These are phyloP conservation scores for Cryptotis parvus DNA, from an alignment of 2,113 vertebrate species.

Conservation along the genomic window DNA sequence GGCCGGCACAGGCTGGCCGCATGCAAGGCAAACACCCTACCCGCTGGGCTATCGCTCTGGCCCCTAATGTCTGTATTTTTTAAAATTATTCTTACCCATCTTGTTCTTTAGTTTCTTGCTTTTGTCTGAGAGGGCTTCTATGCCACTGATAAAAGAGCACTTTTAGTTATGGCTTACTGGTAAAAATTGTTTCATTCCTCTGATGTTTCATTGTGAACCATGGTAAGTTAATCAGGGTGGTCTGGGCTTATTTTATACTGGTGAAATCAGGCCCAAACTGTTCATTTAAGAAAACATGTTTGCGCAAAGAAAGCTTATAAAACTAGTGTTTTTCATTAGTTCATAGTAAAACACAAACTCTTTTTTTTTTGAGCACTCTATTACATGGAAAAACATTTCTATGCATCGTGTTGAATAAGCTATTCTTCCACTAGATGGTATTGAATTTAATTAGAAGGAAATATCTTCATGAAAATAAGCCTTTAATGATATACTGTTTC, in stretches of 20 bases:
- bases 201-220: constrained; percentile 19
- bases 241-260: constrained; percentile 38
- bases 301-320: constrained; percentile 61
- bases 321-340: constrained; percentile 52
- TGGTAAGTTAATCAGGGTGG: constrained; percentile 52
- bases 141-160: not conserved
- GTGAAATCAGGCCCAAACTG: constrained; percentile 47
- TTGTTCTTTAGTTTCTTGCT: not conserved
- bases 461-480: constrained; percentile 70
- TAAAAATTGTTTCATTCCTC: constrained; percentile 12
- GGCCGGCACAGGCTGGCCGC: too few relatives aligned
- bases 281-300: constrained; percentile 42
- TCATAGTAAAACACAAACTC: constrained; percentile 60
- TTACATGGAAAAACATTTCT: constrained; percentile 52
- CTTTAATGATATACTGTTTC: constrained; percentile 62
- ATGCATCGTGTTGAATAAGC: constrained; percentile 64
- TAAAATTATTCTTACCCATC: not conserved
- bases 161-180: not conserved
- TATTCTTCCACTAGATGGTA: constrained; percentile 64
- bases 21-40: too few relatives aligned
- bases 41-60: too few relatives aligned
- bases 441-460: constrained; percentile 76
- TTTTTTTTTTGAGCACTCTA: constrained; percentile 55
- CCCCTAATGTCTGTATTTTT: too few relatives aligned
- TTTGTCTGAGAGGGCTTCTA: not conserved